These are phyloP conservation scores for Lasioglossum malachurum DNA, from an alignment of 2,888 invertebrate species.

Conservation along the genomic window DNA sequence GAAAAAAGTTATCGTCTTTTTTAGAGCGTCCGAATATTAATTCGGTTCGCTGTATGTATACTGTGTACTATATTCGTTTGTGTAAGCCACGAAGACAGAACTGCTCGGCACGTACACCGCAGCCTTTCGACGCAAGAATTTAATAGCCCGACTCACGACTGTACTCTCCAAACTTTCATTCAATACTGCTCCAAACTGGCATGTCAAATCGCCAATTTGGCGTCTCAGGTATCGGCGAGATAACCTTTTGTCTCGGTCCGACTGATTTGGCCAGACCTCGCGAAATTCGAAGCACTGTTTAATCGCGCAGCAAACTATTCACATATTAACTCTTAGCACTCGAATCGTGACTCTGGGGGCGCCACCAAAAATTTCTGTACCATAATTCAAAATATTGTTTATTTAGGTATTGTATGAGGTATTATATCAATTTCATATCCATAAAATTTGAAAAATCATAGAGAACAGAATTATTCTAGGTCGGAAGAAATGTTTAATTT, in stretches of 20 bases:
- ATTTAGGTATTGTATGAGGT: too few relatives aligned
- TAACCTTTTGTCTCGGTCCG: not conserved
- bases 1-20: too few relatives aligned
- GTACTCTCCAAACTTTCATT: constrained; percentile 7
- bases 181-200: not conserved
- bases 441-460: too few relatives aligned
- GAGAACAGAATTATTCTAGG: too few relatives aligned
- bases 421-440: too few relatives aligned
- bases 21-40: too few relatives aligned
- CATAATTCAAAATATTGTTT: too few relatives aligned
- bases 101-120: not conserved
- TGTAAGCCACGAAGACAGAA: not conserved
- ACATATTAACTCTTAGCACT: too few relatives aligned
- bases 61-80: not conserved
- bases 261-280: not conserved
- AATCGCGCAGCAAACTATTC: not conserved
- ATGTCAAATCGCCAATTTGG: not conserved
- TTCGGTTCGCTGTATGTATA: not conserved
- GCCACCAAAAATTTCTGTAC: too few relatives aligned
- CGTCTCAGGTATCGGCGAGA: not conserved
- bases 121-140: not conserved
- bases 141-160: not conserved
- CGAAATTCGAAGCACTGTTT: not conserved
- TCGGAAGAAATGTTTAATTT: too few relatives aligned
- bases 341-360: too few relatives aligned